These are phyloP conservation scores for Bombus breviceps DNA, from an alignment of 1,140 invertebrate species.

Conservation along the genomic window DNA sequence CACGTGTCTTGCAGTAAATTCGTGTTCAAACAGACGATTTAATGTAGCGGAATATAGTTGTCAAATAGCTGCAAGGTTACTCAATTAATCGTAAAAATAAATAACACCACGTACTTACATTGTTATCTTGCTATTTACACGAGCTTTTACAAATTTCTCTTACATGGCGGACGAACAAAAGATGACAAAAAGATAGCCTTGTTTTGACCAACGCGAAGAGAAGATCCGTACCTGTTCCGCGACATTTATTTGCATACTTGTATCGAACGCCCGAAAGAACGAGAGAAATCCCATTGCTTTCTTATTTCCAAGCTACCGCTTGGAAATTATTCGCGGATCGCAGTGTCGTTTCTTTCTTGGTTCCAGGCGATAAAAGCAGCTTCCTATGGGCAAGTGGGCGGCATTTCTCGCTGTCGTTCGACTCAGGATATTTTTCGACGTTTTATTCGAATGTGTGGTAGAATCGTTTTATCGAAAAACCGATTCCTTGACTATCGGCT, in stretches of 20 bases:
- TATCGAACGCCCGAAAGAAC: background rate
- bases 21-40: too few relatives aligned
- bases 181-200: background rate
- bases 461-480: slow-evolving; percentile 23
- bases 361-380: background rate
- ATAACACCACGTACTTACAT: too few relatives aligned
- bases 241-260: background rate
- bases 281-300: background rate
- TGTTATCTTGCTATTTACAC: too few relatives aligned
- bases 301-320: background rate
- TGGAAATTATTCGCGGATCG: background rate
- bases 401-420: background rate
- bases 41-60: too few relatives aligned
- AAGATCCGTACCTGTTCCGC: background rate
- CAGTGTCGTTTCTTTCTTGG: background rate
- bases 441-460: background rate
- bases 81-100: too few relatives aligned
- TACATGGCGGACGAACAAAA: background rate
- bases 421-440: background rate
- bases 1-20: too few relatives aligned
- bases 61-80: too few relatives aligned
- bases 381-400: too few relatives aligned
- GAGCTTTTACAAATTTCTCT: too few relatives aligned
- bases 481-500: background rate
- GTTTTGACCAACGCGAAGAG: background rate